These are phyloP conservation scores for Montipora cactus DNA, from an alignment of 64 coral and sea anemone genomes.

Conservation along the genomic window DNA sequence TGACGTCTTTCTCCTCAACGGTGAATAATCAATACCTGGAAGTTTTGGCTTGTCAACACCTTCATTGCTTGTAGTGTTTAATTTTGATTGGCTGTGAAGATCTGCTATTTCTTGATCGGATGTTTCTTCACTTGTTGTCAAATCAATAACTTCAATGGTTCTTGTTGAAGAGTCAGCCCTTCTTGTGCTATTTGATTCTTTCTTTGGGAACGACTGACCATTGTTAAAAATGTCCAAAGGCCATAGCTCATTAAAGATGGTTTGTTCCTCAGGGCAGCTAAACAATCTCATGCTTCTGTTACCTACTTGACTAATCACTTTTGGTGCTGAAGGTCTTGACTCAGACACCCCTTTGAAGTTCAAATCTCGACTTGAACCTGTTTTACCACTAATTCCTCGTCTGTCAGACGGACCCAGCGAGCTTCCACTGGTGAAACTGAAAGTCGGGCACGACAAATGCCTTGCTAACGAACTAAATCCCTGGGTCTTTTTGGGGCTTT, in stretches of 20 bases:
- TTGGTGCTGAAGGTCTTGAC: background rate
- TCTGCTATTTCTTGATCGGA: background rate
- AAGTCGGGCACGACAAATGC: constrained; percentile 55
- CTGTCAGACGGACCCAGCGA: background rate
- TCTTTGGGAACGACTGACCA: background rate
- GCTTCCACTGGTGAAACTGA: background rate
- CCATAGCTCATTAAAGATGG: background rate
- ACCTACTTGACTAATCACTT: background rate
- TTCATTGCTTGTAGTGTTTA: background rate
- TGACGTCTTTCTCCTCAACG: background rate
- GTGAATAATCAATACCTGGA: background rate
- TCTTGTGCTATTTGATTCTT: background rate
- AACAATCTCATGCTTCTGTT: background rate
- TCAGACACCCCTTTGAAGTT: background rate
- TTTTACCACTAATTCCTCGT: background rate
- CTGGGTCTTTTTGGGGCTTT: constrained; percentile 47
- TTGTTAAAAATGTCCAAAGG: background rate
- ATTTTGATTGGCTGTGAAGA: background rate
- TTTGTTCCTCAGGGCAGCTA: constrained; percentile 2
- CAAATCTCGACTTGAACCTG: constrained; percentile 7
- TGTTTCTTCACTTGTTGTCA: background rate
- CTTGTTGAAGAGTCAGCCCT: background rate
- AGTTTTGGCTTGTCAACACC: background rate
- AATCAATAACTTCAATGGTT: constrained; percentile 18
- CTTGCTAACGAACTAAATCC: constrained; percentile 34